Base-by-base conservation (phyloP, 2,113 vertebrate genomes). In the Gasterosteus nipponicus region DNA sequence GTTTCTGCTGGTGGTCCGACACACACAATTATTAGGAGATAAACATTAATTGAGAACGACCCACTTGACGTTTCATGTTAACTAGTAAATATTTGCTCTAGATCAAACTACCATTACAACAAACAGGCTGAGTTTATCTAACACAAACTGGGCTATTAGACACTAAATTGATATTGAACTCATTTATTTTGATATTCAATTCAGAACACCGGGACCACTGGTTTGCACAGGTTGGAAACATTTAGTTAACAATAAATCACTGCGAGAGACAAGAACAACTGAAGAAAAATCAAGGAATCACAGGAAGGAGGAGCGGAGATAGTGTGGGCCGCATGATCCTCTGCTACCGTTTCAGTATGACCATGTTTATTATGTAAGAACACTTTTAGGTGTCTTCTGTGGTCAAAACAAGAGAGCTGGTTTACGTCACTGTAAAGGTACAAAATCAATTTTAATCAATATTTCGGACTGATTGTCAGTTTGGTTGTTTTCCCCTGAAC, bases 81-180 rank as follows among this genome's bases (percentile, higher is more conserved):
- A 46, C 22, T 44, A 41, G 67, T 89, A 77, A 86, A 84, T 86
- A 66, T 84, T 84, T 84, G 54, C 58, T 75, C 65, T 82, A n/a
- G 58, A 76, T 72, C 19, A 66, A 62, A 51, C 47, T 10, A 44
- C 54, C 22, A 66, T 26, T 62, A 9, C 59, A 9, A 68, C 67
- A 63, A n/a, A 35, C 22, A 31, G 31, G 56, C 41, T 12, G 41
- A 42, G 41, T 47, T 15, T 47, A 18, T 9, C 14, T 22, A n/a
- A 67, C 11, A 57, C 14, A 67, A 53, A 12, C 22, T 18, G 39
- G 56, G 35, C 35, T 33, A 51, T 61, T 44, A 53, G 7, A 58
- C 26, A 38, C 19, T 41, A 0, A 70, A 54, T 0, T 63, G 4
- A 33, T 12, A 19, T 44, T 60, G 65, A 60, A 78, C 49, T 16